These are phyloP conservation scores for Stenopsyche tienmushanensis DNA, from an alignment of 1,140 invertebrate species.

Conservation along the genomic window DNA sequence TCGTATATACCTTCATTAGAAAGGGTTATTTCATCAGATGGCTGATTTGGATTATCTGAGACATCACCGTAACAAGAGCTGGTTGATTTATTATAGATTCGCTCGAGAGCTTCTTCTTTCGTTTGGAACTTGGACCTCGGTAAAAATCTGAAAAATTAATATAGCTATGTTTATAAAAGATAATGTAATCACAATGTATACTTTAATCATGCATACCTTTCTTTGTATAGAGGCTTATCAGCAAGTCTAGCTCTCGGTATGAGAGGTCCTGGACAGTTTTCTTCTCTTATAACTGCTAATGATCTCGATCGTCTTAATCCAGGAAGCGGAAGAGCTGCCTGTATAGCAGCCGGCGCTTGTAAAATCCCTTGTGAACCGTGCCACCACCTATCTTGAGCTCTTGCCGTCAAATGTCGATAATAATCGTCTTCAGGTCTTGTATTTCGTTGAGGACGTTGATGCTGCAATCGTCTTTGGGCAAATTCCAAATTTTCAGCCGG, in stretches of 20 bases:
- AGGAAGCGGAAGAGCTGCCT: slow-evolving; percentile 7
- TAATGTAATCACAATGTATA: neutral
- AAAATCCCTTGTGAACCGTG: slow-evolving; percentile 17
- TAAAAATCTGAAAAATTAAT: slow-evolving; percentile 49
- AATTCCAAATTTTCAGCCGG: slow-evolving; percentile 55
- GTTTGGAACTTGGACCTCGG: slow-evolving; percentile 54
- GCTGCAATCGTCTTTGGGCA: slow-evolving; percentile 48
- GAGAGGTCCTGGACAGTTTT: slow-evolving; percentile 69
- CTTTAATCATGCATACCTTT: slow-evolving; percentile 54
- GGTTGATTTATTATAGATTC: slow-evolving; percentile 55
- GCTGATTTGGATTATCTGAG: slow-evolving; percentile 49
- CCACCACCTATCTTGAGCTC: slow-evolving; percentile 22
- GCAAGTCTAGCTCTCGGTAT: slow-evolving; percentile 76
- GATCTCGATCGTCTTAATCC: slow-evolving; percentile 66
- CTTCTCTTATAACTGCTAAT: slow-evolving; percentile 74
- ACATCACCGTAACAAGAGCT: slow-evolving; percentile 55
- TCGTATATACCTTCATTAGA: slow-evolving; percentile 29
- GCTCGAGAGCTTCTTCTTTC: slow-evolving; percentile 55
- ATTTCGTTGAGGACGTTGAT: slow-evolving; percentile 28
- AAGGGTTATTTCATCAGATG: slow-evolving; percentile 42
- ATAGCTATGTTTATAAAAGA: neutral
- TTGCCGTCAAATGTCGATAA: slow-evolving; percentile 26
- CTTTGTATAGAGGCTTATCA: slow-evolving; percentile 70
- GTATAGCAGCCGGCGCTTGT: slow-evolving; percentile 17
- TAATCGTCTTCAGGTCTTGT: slow-evolving; percentile 33